Base-by-base conservation (phyloP, 2,113 vertebrate species). In the Calonectris borealis region DNA sequence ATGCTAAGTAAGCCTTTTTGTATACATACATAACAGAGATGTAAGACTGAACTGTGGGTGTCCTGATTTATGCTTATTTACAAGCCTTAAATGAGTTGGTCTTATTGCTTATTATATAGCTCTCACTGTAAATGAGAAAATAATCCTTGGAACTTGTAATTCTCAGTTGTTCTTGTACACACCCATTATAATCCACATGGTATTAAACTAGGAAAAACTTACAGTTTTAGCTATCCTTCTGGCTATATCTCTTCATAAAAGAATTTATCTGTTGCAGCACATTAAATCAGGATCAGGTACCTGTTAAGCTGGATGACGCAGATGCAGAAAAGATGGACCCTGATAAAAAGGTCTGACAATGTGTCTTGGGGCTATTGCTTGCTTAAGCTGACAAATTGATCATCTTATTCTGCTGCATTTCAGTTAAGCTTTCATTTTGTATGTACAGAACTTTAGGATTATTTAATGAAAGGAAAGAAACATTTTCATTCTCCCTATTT, bases 301-400 rank as follows among this genome's bases (percentile, higher is more conserved):
- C 38, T 31, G 42, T n/a, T 86, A 76, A 71, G 13, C 15, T n/a
- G 40, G 68, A 71, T 4, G 2, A 75, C 1, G 8, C 0, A 0
- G 11, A 60, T 57, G 31, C 19, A 65, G 72, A 49, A 79, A 94
- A 92, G 8, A 3, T 4, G 44, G 42, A 86, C 17, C 16, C 20
- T 34, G 20, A 69, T 26, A 61, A 76, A 72, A 93, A 66, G 20
- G 7, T 26, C 32, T 75, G 32, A 68, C 14, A 40, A 42, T 6
- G 1, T 31, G 9, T 49, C 34, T 64, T 71, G 21, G 15, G 15
- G 51, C 4, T 84, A 26, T 7, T 82, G 32, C 10, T 48, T 93
- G 55, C n/a, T 69, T 79, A 62, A 64, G 24, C 16, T 78, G 24
- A 64, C 86, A 86, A 93, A 11, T 2, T 16, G 27, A 42, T 48